Percentiles rank a stretch among this genome's conserved stretches.
Conservation (phyloP, 1,140 invertebrate genomes). For the Varroa destructor region DNA sequence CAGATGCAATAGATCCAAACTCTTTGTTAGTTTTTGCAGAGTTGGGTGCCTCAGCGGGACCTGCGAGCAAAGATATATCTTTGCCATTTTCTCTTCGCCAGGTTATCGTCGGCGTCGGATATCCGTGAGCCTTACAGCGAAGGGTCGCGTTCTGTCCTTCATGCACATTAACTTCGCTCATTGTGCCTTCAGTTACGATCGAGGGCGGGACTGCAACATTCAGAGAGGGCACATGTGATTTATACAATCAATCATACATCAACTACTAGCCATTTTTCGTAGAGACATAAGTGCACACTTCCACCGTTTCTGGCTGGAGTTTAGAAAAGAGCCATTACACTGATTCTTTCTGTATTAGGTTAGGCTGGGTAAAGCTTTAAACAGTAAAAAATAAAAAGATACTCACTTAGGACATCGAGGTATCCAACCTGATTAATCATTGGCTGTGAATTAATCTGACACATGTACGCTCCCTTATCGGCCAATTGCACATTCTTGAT, state of each 20-base stretch:
- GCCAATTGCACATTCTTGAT: constrained; percentile 75
- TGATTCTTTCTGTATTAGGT: neutral
- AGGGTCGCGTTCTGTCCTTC: constrained; percentile 60
- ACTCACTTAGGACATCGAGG: constrained; percentile 79
- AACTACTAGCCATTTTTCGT: neutral
- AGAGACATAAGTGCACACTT: no score
- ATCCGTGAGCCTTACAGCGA: constrained; percentile 58
- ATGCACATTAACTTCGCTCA: constrained; percentile 61
- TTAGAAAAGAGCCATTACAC: neutral
- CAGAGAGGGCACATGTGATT: neutral
- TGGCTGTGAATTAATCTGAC: constrained; percentile 85
- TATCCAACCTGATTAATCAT: constrained; percentile 69
- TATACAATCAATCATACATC: neutral
- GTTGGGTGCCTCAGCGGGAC: no score
- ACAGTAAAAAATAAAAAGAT: neutral
- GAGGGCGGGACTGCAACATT: constrained; percentile 39
- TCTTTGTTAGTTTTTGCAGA: no score
- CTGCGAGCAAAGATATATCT: constrained; percentile 55
- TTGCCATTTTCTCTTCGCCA: constrained; percentile 71
- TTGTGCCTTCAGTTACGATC: constrained; percentile 57
- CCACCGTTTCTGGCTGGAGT: neutral
- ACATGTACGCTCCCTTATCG: constrained; percentile 85
- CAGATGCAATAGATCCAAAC: no score
- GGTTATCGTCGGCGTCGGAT: constrained; percentile 63
- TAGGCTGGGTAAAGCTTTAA: neutral